Conservation (phyloP, 2,797 vertebrate species). For the Myoxocephalus aenaeus region DNA sequence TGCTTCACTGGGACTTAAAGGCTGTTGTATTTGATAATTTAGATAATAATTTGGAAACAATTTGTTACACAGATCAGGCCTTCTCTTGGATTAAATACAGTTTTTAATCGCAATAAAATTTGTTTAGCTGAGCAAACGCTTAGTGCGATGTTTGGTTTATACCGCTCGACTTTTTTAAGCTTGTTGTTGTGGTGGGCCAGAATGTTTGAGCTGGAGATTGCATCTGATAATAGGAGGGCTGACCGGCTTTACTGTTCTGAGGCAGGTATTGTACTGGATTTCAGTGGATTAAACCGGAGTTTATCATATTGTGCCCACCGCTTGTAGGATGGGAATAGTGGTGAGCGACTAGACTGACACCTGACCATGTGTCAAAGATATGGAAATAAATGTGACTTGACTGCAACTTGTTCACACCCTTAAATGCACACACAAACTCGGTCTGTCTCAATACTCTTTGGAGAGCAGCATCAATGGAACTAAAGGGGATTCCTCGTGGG, state of each 20-base stretch:
- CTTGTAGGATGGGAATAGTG: conserved; percentile 15
- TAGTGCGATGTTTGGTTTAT: conserved; percentile 11
- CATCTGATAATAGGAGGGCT: conserved; percentile 46
- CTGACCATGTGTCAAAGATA: neutral
- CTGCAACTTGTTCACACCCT: neutral
- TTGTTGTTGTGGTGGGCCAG: conserved; percentile 35
- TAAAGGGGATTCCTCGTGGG: conserved; percentile 69
- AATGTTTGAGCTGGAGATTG: conserved; percentile 49
- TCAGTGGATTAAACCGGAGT: conserved; percentile 38
- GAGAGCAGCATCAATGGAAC: conserved; percentile 55
- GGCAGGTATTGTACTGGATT: conserved; percentile 24
- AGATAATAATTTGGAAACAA: neutral
- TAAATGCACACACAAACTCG: neutral
- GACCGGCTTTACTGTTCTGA: conserved; percentile 43
- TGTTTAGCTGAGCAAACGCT: neutral
- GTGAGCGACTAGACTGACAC: conserved; percentile 3
- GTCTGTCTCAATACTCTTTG: conserved; percentile 14
- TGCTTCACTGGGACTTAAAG: neutral
- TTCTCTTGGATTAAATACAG: neutral
- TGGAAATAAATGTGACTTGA: conserved; percentile 11
- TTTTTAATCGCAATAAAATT: neutral
- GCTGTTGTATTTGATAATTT: conserved; percentile 19
- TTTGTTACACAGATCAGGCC: neutral
- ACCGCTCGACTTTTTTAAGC: conserved; percentile 32
- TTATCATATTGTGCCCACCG: conserved; percentile 6